Base-by-base conservation (phyloP, 2,888 invertebrate genomes). In the Eretmocerus hayati region DNA sequence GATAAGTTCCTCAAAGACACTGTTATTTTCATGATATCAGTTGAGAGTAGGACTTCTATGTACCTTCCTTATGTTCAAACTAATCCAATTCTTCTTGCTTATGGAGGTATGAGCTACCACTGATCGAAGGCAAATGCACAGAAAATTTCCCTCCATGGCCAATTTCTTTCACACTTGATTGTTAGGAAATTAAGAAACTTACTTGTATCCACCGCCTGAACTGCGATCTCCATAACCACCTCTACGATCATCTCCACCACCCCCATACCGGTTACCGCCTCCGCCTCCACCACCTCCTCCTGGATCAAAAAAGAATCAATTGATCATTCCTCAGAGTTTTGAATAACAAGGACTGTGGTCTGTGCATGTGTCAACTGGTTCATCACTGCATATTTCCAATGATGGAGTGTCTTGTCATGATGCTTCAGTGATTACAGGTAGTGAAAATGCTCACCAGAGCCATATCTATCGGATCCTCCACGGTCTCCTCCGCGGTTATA, bases 181-280 rank as follows among this genome's bases (percentile, higher is more conserved):
- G 13, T 39, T 38, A 35, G 36, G 9, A 44, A 26, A 42, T 16
- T 35, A 26, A 38, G 43, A 43, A 62, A 70, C 72, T 72, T 71
- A 72, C 71, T 71, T 71, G 64, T 69, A 72, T 39, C 65, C 64
- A 42, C 70, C 64, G 54, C 70, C 75, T 71, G 77, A 75, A 66
- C n/a, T n/a, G n/a, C 79, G 69, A 74, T 79, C 72, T 42, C 68
- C 58, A 42, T 65, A 69, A 60, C 69, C 59, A 21, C 64, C 60
- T 32, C 65, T 62, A 56, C 66, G 63, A 45, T 64, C 61, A 46
- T 67, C 68, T 42, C 67, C 62, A 45, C 68, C 68, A 42, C 67
- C 62, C 44, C 68, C 67, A 65, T 78, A 77, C 69, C 78, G 78
- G 72, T 77, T 77, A 62, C 76, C 71, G 52, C 75, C 67, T 52